These are phyloP conservation scores for Drymonia ruficornis DNA, from an alignment of 2,888 invertebrate species.

Conservation along the genomic window DNA sequence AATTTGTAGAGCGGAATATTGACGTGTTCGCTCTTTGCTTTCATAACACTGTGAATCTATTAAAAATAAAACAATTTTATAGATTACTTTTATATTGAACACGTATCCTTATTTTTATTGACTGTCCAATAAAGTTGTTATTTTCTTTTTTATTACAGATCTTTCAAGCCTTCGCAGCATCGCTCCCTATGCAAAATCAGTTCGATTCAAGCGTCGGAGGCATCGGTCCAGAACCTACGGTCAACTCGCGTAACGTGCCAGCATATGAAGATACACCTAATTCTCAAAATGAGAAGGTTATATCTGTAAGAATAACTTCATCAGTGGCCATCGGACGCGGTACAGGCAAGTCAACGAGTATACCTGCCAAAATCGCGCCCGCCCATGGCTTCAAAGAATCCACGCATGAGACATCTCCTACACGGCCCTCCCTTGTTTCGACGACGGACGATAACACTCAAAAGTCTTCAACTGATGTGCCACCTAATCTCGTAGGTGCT, in stretches of 20 bases:
- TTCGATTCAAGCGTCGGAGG: constrained; percentile 37
- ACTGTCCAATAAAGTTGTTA: no score
- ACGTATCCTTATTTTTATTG: no score
- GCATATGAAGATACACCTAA: constrained; percentile 45
- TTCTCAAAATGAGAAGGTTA: constrained; percentile 70
- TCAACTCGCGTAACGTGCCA: constrained; percentile 48
- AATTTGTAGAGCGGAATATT: constrained; percentile 37
- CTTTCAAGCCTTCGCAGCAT: constrained; percentile 58
- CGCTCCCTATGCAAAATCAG: constrained; percentile 52
- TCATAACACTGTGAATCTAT: constrained; percentile 19
- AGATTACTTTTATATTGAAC: neutral
- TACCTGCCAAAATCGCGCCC: constrained; percentile 7
- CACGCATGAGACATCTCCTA: constrained; percentile 21
- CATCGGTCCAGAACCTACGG: constrained; percentile 35
- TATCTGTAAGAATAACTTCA: constrained; percentile 85
- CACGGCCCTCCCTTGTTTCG: constrained; percentile 25
- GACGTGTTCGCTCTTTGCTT: constrained; percentile 34
- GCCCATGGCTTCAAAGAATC: constrained; percentile 15
- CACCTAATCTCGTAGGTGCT: constrained; percentile 73
- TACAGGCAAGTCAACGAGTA: constrained; percentile 47
- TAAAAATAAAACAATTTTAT: neutral
- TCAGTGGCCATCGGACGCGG: constrained; percentile 85
- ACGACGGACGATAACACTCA: constrained; percentile 46
- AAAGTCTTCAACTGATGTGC: constrained; percentile 54
- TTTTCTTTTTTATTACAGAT: constrained; percentile 59